These are phyloP conservation scores for Strigops habroptila DNA, from an alignment of 2,113 vertebrate species.

Conservation along the genomic window DNA sequence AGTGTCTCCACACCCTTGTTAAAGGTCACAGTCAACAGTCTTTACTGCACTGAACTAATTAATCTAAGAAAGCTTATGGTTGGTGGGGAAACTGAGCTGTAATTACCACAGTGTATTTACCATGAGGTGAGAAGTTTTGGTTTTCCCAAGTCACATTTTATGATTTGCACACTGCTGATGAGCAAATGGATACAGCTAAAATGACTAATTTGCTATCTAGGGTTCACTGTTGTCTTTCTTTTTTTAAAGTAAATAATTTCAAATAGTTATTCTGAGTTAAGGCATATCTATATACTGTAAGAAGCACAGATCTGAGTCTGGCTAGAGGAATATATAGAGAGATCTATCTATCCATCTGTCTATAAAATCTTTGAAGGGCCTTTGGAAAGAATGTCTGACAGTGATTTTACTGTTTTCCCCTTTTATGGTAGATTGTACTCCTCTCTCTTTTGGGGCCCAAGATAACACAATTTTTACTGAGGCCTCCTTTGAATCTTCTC, in stretches of 20 bases:
- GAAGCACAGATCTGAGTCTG: neutral
- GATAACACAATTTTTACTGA: neutral
- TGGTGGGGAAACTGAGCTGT: neutral
- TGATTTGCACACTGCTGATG: neutral
- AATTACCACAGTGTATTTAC: neutral
- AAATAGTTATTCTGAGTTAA: neutral
- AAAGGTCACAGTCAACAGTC: conserved; percentile 9
- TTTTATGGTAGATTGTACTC: neutral
- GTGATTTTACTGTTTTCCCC: neutral
- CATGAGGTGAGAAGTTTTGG: neutral
- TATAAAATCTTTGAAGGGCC: neutral
- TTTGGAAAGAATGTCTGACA: neutral
- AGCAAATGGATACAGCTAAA: neutral
- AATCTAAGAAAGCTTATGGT: neutral
- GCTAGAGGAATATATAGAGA: neutral
- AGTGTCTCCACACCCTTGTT: conserved; percentile 6
- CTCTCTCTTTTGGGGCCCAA: neutral
- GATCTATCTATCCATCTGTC: neutral
- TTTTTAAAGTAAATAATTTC: neutral
- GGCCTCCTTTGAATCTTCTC: neutral
- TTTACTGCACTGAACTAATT: neutral
- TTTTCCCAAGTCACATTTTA: neutral
- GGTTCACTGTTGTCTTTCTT: neutral
- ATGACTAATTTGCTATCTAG: neutral
- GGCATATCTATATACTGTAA: neutral